Evolutionary conservation across 2,113 vertebrate species (phyloP), one percentile per base, ranked within the genome.

Genomic region (Stercorarius parasiticus): DNA sequence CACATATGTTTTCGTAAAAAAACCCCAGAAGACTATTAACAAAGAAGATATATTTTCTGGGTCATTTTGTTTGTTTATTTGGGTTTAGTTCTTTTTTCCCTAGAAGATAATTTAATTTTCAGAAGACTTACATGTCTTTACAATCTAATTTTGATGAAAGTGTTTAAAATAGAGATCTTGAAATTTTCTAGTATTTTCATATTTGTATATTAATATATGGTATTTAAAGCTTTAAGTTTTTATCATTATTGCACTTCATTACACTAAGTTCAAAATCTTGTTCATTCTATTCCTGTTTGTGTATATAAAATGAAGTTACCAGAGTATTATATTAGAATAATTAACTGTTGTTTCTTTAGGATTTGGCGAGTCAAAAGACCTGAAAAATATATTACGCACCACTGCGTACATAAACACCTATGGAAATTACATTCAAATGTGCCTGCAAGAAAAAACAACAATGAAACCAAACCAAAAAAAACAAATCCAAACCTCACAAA

Each of bases 351-450:
- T 1, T 38, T 86, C 25, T 72, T 77, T 29, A 30, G 6, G 10
- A 71, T 86, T 82, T 83, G 8, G 27, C 77, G 20, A 77, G 17
- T 45, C 27, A 61, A 65, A 64, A 77, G 30, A 23, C 17, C 6
- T 64, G 17, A 76, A 64, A 64, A 83, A n/a, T 13, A 20, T 3
- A 2, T 43, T 45, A 71, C 9, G 86, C 13, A 32, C 1, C 22
- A 11, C 10, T 74, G 10, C 1, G 0, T 61, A 62, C 25, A 15
- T 59, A 56, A 83, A 53, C 3, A 22, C 4, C 4, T 14, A 21
- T 23, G 25, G 20, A 40, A 30, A 55, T 40, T 71, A 7, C 45
- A 62, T 67, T 76, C 4, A 85, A 61, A 38, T 53, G 2, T 49
- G 0, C 8, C 38, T 32, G 1, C 53, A 84, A 90, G 32, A 19